Conservation (phyloP, 2,113 vertebrate genomes). For the Beaufortia kweichowensis region DNA sequence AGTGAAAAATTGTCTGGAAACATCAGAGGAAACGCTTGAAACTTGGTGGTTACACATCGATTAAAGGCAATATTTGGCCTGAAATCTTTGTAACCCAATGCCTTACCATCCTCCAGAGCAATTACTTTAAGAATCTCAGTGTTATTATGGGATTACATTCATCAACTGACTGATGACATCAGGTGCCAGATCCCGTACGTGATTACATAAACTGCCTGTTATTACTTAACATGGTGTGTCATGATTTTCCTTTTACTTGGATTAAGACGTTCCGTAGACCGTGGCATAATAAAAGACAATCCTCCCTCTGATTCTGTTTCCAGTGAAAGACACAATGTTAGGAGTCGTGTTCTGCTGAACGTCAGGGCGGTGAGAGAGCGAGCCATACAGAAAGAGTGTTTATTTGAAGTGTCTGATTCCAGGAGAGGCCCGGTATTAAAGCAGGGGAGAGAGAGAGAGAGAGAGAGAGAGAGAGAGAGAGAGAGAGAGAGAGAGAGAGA, state of each 20-base stretch:
- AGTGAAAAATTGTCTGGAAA: too few relatives aligned
- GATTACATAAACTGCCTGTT: background rate
- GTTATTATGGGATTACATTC: conserved; percentile 7
- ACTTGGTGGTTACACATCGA: too few relatives aligned
- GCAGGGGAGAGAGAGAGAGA: conserved; percentile 7
- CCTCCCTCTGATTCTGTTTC: background rate
- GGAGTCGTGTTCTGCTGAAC: background rate
- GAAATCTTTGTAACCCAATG: background rate
- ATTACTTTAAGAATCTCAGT: background rate
- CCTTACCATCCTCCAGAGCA: background rate
- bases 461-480: too few relatives aligned
- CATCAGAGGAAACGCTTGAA: too few relatives aligned
- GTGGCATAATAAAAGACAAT: background rate
- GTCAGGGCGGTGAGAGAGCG: background rate
- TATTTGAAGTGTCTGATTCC: conserved; percentile 15
- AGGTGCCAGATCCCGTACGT: background rate
- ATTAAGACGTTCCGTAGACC: background rate
- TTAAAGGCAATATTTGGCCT: too few relatives aligned
- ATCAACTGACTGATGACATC: background rate
- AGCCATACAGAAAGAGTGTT: background rate
- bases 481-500: too few relatives aligned
- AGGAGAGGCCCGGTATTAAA: conserved; percentile 12
- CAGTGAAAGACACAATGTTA: background rate
- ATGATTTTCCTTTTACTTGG: background rate
- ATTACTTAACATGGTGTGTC: background rate